Percentiles rank a stretch among this genome's conserved stretches.
phyloP scores from a whole-genome alignment of 2,888 invertebrate species.

The Fissipunctia ypsillon region DNA sequence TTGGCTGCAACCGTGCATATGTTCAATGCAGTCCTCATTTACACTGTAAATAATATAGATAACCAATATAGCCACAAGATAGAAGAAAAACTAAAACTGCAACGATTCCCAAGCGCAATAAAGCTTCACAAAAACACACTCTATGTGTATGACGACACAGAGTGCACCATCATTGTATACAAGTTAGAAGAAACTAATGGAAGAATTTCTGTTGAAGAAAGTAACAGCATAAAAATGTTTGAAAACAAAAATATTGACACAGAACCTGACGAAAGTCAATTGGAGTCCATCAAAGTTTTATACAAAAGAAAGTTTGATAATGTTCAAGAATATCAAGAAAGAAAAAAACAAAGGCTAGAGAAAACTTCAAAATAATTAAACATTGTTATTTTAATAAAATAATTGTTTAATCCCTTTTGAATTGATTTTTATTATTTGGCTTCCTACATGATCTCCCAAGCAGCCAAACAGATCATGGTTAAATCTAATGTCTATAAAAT shows the following conservation, averaged over 20 bases:
- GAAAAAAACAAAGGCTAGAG: conserved; percentile 93
- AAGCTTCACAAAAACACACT: conserved; percentile 79
- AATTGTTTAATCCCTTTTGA: background rate
- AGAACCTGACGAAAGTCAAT: conserved; percentile 65
- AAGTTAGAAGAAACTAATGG: conserved; percentile 73
- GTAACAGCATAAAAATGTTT: conserved; percentile 76
- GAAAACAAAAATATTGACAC: conserved; percentile 60
- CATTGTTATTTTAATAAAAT: conserved; percentile 21
- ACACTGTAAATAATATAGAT: conserved; percentile 75
- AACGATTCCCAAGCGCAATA: conserved; percentile 85
- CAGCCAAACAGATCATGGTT: too few species aligned
- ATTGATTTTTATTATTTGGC: background rate
- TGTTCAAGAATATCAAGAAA: conserved; percentile 94
- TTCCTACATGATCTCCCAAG: background rate
- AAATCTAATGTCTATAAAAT: too few species aligned
- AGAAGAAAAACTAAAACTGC: conserved; percentile 79
- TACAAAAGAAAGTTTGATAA: conserved; percentile 95
- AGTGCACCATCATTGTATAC: conserved; percentile 79
- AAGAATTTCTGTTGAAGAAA: conserved; percentile 66
- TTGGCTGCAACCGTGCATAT: conserved; percentile 89
- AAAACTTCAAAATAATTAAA: conserved; percentile 75
- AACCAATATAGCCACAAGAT: conserved; percentile 76
- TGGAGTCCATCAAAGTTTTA: conserved; percentile 89
- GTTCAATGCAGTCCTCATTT: conserved; percentile 87
- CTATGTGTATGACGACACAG: conserved; percentile 80